Percentiles rank a stretch among this genome's conserved stretches.
phyloP scores from a whole-genome alignment of 2,113 vertebrate genomes.

The Peucedramus taeniatus region DNA sequence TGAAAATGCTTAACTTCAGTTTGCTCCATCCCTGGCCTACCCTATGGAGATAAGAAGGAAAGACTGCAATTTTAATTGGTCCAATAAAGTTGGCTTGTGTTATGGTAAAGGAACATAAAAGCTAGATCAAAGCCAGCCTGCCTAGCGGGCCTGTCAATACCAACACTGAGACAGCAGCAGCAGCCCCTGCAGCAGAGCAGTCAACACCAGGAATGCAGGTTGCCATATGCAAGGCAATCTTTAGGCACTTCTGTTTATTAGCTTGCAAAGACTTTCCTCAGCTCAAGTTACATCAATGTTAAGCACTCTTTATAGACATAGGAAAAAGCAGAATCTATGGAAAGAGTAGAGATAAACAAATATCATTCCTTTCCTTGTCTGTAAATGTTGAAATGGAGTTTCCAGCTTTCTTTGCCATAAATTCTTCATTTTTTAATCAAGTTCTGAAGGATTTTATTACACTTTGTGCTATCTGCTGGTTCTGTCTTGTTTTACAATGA shows the following conservation, averaged over 20 bases:
- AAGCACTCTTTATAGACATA: not conserved
- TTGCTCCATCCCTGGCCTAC: not conserved
- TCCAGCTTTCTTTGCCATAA: not conserved
- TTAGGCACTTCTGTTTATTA: not conserved
- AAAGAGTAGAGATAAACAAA: not conserved
- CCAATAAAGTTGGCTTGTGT: conserved; percentile 2
- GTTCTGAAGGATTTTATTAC: conserved; percentile 4
- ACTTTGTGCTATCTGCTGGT: not conserved
- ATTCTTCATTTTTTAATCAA: not conserved
- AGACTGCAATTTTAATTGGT: conserved; percentile 29
- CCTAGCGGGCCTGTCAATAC: not conserved
- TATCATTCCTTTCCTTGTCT: not conserved
- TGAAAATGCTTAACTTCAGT: not conserved
- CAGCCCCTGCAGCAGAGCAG: not conserved
- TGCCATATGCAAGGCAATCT: not conserved
- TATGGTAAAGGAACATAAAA: conserved; percentile 25
- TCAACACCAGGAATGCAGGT: not conserved
- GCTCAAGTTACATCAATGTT: not conserved
- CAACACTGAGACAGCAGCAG: not conserved
- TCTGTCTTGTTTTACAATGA: conserved; percentile 33
- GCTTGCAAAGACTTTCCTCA: not conserved
- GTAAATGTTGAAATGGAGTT: not conserved
- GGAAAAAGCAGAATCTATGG: not conserved
- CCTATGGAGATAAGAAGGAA: not conserved
- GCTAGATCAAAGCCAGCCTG: conserved; percentile 43